Evolutionary conservation across 2,888 invertebrate genomes (phyloP), one percentile per base, ranked within the genome.

Genomic region (Euplexia lucipara): DNA sequence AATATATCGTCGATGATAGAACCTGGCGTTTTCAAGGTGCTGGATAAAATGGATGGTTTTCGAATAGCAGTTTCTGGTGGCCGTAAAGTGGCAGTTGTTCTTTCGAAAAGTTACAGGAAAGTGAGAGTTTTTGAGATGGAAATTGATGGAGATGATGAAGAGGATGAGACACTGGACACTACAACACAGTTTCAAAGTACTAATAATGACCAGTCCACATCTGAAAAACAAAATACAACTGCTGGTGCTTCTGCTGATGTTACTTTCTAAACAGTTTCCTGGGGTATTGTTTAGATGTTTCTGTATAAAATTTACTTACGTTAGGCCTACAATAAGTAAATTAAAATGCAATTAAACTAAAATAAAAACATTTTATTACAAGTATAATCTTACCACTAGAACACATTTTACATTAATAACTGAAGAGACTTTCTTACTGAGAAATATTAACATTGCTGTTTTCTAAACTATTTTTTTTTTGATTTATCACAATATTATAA

Each of bases 41-140:
- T 97, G 10, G 97, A 97, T 69, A 97, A 96, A 81, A 96, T 97
- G 95, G 95, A 96, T 76, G 97, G 96, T 3, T 96, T 96, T 64
- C 92, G 95, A 70, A 96, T 99, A 83, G 97, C 98, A 1, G 98
- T 99, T 3, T 98, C 98, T 47, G 98, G 99, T 0, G 96, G 97
- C 60, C 90, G 97, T 67, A 97, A 98, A 92, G 98, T 99, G 9
- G 97, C 98, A 9, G 98, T 98, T 42, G 97, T 99, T 49, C 93
- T 99, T 42, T 97, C 98, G 16, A 97, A 98, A 79, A 98, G 96
- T 82, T 95, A 96, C 58, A 96, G 98, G 66, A 97, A 98, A 89
- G 97, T 99, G 45, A 96, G 98, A 70, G 96, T 99, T 51, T 98
- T 98, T 88, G 98, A 99, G 90, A 98, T 98, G 97, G 99, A 99